Percentiles rank a stretch among this genome's conserved stretches.
These are phyloP conservation scores for Dromius quadrimaculatus DNA, from an alignment of 2,888 invertebrate species.

Conservation along the genomic window DNA sequence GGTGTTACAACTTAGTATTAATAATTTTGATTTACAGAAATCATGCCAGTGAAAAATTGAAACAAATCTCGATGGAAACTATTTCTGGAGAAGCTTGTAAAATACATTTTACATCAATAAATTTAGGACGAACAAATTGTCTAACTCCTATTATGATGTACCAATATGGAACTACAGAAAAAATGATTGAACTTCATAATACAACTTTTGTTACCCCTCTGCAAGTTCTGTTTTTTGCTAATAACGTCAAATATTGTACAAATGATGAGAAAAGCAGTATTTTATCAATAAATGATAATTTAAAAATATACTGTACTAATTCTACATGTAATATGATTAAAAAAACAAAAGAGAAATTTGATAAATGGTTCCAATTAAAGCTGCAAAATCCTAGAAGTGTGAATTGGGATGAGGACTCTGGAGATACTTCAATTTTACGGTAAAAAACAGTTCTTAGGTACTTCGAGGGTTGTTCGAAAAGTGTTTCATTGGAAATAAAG, in stretches of 20 bases:
- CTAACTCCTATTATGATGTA: conserved; percentile 1
- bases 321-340: neutral
- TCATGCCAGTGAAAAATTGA: neutral
- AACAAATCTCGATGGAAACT: conserved; percentile 7
- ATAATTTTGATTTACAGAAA: conserved; percentile 26
- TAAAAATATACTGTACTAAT: neutral
- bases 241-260: neutral
- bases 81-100: neutral
- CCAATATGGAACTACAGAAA: neutral
- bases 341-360: neutral
- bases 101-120: conserved; percentile 9
- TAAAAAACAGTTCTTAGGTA: no score
- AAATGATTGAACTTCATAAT: neutral
- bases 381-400: neutral
- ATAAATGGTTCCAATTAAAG: neutral
- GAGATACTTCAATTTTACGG: neutral
- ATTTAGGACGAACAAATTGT: neutral
- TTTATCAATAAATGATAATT: neutral
- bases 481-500: no score
- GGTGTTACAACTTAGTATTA: no score
- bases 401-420: neutral
- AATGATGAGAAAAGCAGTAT: neutral
- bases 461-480: no score
- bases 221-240: neutral
- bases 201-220: neutral